phyloP scores from a whole-genome alignment of 2,113 vertebrate genomes.

The Mus spicilegus region DNA sequence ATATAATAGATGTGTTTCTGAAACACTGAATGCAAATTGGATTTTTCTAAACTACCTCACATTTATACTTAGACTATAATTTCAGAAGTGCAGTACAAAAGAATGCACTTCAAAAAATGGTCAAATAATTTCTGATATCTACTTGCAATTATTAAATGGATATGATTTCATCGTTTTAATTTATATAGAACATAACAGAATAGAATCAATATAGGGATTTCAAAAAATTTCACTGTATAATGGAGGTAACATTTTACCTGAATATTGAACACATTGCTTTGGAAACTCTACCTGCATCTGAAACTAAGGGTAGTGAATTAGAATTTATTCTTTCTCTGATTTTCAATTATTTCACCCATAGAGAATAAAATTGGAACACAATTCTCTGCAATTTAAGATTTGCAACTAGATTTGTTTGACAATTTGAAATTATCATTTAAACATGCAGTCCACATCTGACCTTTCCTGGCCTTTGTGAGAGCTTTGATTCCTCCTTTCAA shows the following conservation, averaged over 20 bases:
- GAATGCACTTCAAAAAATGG: constrained; percentile 59
- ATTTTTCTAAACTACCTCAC: constrained; percentile 70
- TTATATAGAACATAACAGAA: not conserved
- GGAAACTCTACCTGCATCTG: constrained; percentile 17
- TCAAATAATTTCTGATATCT: constrained; percentile 55
- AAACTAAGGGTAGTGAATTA: not conserved
- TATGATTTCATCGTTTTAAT: constrained; percentile 50
- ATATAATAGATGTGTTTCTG: constrained; percentile 65
- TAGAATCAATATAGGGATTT: constrained; percentile 55
- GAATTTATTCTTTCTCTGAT: not conserved
- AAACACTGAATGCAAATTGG: constrained; percentile 62
- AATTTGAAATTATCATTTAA: constrained; percentile 34
- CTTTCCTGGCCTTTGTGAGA: not conserved
- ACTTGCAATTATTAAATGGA: constrained; percentile 53
- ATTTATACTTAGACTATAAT: constrained; percentile 69
- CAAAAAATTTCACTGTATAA: constrained; percentile 3
- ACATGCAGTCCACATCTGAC: not conserved
- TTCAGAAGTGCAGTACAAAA: constrained; percentile 67
- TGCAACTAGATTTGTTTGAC: constrained; percentile 14
- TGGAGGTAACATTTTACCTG: constrained; percentile 36
- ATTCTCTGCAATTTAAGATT: not conserved
- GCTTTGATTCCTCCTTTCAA: constrained; percentile 24
- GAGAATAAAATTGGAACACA: not conserved
- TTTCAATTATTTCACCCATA: constrained; percentile 42
- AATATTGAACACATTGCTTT: constrained; percentile 12